A percentile compares a stretch with the other conserved stretches of the same genome.
Conservation (phyloP, 2,113 vertebrate species). For the Hippopotamus amphibius region DNA sequence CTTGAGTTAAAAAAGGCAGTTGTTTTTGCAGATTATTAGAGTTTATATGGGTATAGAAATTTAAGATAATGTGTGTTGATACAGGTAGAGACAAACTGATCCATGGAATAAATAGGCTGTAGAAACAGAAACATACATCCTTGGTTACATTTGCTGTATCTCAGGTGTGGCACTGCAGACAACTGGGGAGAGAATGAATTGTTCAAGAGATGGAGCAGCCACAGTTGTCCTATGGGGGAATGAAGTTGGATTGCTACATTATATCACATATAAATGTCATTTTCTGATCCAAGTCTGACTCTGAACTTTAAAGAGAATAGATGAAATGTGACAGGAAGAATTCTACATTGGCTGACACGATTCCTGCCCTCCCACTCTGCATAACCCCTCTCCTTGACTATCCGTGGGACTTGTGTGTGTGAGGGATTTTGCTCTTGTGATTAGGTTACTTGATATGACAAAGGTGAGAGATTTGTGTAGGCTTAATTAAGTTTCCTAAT, state of each 20-base stretch:
- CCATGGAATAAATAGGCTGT: neutral
- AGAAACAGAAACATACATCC: neutral
- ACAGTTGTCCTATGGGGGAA: neutral
- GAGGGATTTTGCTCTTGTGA: neutral
- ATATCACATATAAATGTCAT: neutral
- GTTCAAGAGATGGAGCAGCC: fast-evolving
- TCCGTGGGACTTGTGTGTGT: no score
- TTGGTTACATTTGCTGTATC: neutral
- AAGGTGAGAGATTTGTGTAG: neutral
- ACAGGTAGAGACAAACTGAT: no score
- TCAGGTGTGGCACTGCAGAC: neutral
- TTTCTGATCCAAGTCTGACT: neutral
- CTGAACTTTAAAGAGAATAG: neutral
- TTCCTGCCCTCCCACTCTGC: neutral
- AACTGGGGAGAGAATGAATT: neutral
- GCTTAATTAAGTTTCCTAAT: neutral
- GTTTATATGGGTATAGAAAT: neutral
- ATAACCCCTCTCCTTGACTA: no score
- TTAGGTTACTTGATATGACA: neutral
- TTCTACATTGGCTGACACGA: neutral
- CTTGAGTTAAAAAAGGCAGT: neutral
- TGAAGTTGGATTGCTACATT: neutral
- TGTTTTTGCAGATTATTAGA: neutral
- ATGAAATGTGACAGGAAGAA: neutral
- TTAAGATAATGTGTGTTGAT: neutral